These are phyloP conservation scores for Zaprionus africanus DNA, from an alignment of 1,140 invertebrate species.

Conservation along the genomic window DNA sequence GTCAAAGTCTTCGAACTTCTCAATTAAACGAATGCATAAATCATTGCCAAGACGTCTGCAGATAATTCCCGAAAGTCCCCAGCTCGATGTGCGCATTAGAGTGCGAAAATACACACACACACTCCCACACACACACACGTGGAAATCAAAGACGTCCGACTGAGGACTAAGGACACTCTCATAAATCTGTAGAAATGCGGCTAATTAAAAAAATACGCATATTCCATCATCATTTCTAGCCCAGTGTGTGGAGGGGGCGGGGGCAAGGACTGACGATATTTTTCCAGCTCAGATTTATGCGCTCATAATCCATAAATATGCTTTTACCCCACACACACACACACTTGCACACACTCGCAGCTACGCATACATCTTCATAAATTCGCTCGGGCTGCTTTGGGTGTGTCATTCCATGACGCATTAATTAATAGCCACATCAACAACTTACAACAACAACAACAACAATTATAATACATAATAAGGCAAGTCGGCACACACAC, in stretches of 20 bases:
- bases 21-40: conserved; percentile 84
- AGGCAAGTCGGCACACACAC: conserved; percentile 15
- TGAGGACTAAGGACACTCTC: conserved; percentile 61
- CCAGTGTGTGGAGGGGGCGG: background rate
- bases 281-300: conserved; percentile 75
- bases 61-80: conserved; percentile 76
- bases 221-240: conserved; percentile 77
- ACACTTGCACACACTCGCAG: conserved; percentile 25
- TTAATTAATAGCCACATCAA: conserved; percentile 83
- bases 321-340: conserved; percentile 56
- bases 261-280: conserved; percentile 20
- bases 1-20: conserved; percentile 81
- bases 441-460: conserved; percentile 58
- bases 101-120: conserved; percentile 61
- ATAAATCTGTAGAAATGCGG: conserved; percentile 78
- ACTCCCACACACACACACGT: conserved; percentile 25
- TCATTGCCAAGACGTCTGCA: conserved; percentile 75
- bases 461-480: conserved; percentile 57
- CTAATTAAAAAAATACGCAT: conserved; percentile 83
- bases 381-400: conserved; percentile 63
- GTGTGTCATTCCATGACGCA: conserved; percentile 76
- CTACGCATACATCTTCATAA: conserved; percentile 66
- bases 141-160: conserved; percentile 40
- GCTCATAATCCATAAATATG: conserved; percentile 83
- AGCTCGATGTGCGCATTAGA: conserved; percentile 59